Base-by-base conservation (phyloP, 1,140 invertebrate genomes). In the Sipha flava region DNA sequence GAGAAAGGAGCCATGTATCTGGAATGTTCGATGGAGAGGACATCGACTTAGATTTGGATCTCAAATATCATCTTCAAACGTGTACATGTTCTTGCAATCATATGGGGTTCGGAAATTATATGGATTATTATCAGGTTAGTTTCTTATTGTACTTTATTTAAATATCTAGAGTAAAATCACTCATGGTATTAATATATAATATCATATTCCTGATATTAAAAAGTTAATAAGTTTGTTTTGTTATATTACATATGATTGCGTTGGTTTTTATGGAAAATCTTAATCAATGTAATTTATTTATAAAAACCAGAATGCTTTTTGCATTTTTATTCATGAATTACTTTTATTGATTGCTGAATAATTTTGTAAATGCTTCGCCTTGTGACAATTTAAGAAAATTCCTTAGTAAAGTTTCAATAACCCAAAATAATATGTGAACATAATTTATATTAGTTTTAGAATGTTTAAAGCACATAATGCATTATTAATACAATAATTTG, bases 61-160 rank as follows among this genome's bases (percentile, higher is more conserved):
- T 95, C 85, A 89, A 92, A 84, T 89, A 92, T 86, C 93, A 95
- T 88, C 94, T 94, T 85, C 91, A 93, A 86, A 90, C 90, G 84
- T 95, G 93, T 86, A 90, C 92, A 80, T 95, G 93, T 87, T 92
- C 92, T 82, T 95, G 93, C 88, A 92, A 94, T 88, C 93, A 95
- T 88, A 93, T 94, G 92, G 93, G 93, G 85, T 94, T 93, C 86
- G 93, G 93, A 82, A 94, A 94, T 88, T 94, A 92, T 85, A 91
- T 94, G 90, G 92, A 94, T 88, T 77, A 77, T n/a, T 94, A 94
- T 88, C 92, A 94, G 91, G 92, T 94, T 86, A 88, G 87, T 79
- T 49, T 54, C 80, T 68, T 31, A 37, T 66, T n/a, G n/a, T n/a
- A n/a, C n/a, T n/a, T n/a, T n/a, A n/a, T n/a, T n/a, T n/a, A n/a